Base-by-base conservation (phyloP, 2,113 vertebrate species). In the Pholis gunnellus region DNA sequence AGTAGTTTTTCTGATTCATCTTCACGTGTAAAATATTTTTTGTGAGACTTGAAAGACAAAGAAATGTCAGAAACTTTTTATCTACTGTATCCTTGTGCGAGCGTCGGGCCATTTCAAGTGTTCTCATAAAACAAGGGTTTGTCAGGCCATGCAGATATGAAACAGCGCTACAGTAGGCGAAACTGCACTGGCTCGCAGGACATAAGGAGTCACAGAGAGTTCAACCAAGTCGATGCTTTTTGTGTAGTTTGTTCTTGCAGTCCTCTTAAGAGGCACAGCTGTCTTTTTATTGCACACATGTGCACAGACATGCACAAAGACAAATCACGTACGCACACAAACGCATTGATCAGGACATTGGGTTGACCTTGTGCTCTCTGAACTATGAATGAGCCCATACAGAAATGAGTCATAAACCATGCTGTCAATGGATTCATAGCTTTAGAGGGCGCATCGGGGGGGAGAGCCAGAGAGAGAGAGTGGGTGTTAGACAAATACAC, bases 341-440 rank as follows among this genome's bases (percentile, higher is more conserved):
- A 68, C 71, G 36, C 40, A 78, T n/a, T n/a, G 65, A 83, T 57
- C 34, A n/a, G 31, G 75, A 85, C 3, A 38, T 78, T 54, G 65
- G 31, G 61, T 42, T 75, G 70, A 89, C 78, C 75, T 75, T 79
- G 74, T 52, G 25, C 59, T 52, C 46, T 61, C 29, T 18, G 50
- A 75, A 74, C 13, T 64, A 83, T 64, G 82, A 87, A 87, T 84
- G 71, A 75, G 67, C 66, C 63, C 70, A 75, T 88, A 86, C 69
- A 85, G 36, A 54, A 36, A 29, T 8, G 17, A 64, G 46, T 71
- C 44, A 79, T 84, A 86, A 87, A 86, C 71, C 18, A 74, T 75
- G 56, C 40, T 18, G 46, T 89, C 85, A 86, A 74, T 87, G 70
- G 70, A 87, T 73, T 86, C 38, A 69, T 44, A 57, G 82, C 64